Percentiles rank a stretch among this genome's conserved stretches.
phyloP scores from a whole-genome alignment of 2,888 invertebrate genomes.

The Abscondita cerata region DNA sequence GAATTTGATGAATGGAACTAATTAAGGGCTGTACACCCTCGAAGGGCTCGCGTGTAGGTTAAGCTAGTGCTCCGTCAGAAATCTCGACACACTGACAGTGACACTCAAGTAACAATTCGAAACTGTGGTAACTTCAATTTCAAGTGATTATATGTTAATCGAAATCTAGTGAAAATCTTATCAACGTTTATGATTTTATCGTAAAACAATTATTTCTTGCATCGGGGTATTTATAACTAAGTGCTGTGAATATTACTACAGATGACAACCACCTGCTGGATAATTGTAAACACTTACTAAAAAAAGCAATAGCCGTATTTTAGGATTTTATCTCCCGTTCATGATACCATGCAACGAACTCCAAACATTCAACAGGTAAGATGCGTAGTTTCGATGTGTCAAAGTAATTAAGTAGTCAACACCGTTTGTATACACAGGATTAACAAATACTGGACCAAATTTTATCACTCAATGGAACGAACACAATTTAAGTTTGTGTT shows the following conservation, averaged over 20 bases:
- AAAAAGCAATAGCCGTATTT: slow-evolving; percentile 1
- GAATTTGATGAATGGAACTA: slow-evolving; percentile 40
- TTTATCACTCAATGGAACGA: too few relatives aligned
- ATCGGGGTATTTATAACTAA: slow-evolving; percentile 20
- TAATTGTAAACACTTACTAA: slow-evolving; percentile 27
- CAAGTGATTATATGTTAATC: slow-evolving; percentile 34
- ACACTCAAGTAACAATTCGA: slow-evolving; percentile 29
- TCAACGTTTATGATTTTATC: slow-evolving; percentile 27
- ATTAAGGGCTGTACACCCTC: slow-evolving; percentile 35
- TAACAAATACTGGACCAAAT: too few relatives aligned
- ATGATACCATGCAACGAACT: slow-evolving; percentile 34
- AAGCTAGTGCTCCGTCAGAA: slow-evolving; percentile 30
- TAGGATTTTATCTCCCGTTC: slow-evolving; percentile 20
- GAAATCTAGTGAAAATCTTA: slow-evolving; percentile 24
- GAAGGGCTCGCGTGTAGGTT: slow-evolving; percentile 30
- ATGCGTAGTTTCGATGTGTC: neutral
- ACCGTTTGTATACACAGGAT: slow-evolving; percentile 2
- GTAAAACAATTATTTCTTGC: slow-evolving; percentile 21
- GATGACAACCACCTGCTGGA: slow-evolving; percentile 23
- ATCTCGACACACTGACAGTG: slow-evolving; percentile 29
- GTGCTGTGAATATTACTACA: slow-evolving; percentile 22
- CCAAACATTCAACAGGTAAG: slow-evolving; percentile 42
- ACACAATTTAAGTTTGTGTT: too few relatives aligned
- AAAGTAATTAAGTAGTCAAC: neutral
- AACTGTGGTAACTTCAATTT: slow-evolving; percentile 36